A percentile compares a stretch with the other conserved stretches of the same genome.
Evolutionary conservation across 92 coral and sea anemone genomes (phyloP).

Genomic region (Porites divaricata): DNA sequence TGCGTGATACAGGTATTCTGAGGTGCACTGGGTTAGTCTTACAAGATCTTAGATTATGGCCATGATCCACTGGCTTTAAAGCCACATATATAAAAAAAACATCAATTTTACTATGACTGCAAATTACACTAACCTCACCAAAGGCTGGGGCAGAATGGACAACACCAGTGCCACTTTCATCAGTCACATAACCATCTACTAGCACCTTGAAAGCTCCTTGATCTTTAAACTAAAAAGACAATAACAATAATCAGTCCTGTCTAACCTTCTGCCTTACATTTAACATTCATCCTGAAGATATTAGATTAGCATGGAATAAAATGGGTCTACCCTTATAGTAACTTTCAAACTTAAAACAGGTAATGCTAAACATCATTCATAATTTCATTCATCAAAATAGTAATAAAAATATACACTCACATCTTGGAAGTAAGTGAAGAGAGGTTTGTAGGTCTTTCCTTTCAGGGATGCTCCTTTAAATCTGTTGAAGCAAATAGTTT

Average conservation of each 20-base stretch:
- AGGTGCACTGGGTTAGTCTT: too few species aligned
- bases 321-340: too few species aligned
- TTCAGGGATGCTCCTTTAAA: slow-evolving; percentile 81
- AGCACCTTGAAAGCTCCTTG: slow-evolving; percentile 94
- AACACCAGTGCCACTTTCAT: slow-evolving; percentile 98
- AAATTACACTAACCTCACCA: slow-evolving; percentile 85
- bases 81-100: not conserved
- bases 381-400: not conserved
- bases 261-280: not conserved
- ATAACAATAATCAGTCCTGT: not conserved
- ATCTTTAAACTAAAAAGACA: slow-evolving; percentile 57
- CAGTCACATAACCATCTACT: slow-evolving; percentile 92
- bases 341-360: too few species aligned
- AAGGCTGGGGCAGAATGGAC: slow-evolving; percentile 99
- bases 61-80: too few species aligned
- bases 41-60: too few species aligned
- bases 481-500: slow-evolving; percentile 38
- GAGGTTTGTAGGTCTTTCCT: slow-evolving; percentile 92
- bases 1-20: too few species aligned
- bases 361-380: not conserved
- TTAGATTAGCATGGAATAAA: too few species aligned
- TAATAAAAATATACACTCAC: slow-evolving; percentile 42
- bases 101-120: not conserved
- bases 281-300: too few species aligned
- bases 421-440: slow-evolving; percentile 89